Conservation (phyloP, 2,113 vertebrate genomes). For the Pollimyrus isidori region DNA sequence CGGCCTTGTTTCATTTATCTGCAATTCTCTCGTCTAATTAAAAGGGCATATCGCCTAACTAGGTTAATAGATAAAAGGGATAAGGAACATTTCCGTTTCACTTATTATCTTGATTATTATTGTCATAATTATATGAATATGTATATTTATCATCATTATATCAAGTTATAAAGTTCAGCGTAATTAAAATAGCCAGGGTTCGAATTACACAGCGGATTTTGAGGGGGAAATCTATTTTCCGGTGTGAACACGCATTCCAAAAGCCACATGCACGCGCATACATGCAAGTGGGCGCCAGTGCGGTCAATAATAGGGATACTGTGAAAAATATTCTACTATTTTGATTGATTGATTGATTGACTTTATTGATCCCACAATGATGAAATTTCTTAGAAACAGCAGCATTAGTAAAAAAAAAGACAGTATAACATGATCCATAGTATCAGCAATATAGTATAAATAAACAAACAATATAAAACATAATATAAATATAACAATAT, state of each 20-base stretch:
- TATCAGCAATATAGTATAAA: too few relatives aligned
- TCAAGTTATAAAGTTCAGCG: background rate
- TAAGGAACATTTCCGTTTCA: background rate
- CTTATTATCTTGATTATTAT: background rate
- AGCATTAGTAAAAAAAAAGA: too few relatives aligned
- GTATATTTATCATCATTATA: background rate
- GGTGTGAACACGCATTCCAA: background rate
- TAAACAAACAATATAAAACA: too few relatives aligned
- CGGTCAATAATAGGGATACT: background rate
- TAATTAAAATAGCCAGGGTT: background rate
- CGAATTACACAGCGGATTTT: background rate
- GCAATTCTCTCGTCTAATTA: slow-evolving; percentile 58
- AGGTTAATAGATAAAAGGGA: slow-evolving; percentile 37
- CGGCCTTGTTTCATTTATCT: slow-evolving; percentile 55
- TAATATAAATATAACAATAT: too few relatives aligned
- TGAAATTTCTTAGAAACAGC: too few relatives aligned
- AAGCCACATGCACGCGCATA: background rate
- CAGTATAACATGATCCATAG: too few relatives aligned
- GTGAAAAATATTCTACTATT: background rate
- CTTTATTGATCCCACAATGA: too few relatives aligned
- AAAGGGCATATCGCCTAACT: slow-evolving; percentile 47
- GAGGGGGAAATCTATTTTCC: background rate
- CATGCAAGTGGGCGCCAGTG: background rate
- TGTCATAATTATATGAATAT: background rate
- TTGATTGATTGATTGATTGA: too few relatives aligned